phyloP scores from a whole-genome alignment of 2,797 vertebrate genomes.

The Melanitta fusca region DNA sequence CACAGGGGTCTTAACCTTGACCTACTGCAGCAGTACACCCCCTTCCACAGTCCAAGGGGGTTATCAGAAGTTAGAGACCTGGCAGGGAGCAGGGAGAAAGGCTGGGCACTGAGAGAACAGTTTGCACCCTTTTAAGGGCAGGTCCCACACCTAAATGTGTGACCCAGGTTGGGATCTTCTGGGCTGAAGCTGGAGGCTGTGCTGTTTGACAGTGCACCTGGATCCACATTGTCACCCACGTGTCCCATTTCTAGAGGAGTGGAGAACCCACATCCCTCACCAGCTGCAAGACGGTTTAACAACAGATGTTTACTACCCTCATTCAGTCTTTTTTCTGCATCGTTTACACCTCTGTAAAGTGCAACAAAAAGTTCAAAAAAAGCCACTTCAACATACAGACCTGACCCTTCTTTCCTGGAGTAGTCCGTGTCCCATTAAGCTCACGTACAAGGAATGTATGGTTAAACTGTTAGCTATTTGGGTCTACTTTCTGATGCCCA shows the following conservation, averaged over 20 bases:
- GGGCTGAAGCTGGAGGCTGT: fast-evolving
- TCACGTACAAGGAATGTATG: fast-evolving
- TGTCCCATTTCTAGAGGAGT: background rate
- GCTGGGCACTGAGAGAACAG: background rate
- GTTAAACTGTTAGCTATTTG: background rate
- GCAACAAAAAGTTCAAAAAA: background rate
- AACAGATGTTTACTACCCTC: background rate
- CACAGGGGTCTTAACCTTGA: background rate
- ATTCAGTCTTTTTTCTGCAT: background rate
- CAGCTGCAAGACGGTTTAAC: background rate
- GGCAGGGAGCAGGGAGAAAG: background rate
- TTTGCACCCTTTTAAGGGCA: background rate
- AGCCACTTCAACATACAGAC: background rate
- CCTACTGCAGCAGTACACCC: background rate
- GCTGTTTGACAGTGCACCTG: fast-evolving
- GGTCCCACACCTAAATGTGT: fast-evolving
- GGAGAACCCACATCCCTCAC: background rate
- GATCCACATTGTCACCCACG: background rate
- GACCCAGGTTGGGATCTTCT: background rate
- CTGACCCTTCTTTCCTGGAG: background rate
- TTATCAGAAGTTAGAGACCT: fast-evolving
- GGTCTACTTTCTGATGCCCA: fast-evolving
- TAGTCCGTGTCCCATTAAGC: background rate
- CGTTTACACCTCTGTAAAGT: background rate
- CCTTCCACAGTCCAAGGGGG: background rate